Base-by-base conservation (phyloP, 2,113 vertebrate genomes). In the Nestor notabilis region DNA sequence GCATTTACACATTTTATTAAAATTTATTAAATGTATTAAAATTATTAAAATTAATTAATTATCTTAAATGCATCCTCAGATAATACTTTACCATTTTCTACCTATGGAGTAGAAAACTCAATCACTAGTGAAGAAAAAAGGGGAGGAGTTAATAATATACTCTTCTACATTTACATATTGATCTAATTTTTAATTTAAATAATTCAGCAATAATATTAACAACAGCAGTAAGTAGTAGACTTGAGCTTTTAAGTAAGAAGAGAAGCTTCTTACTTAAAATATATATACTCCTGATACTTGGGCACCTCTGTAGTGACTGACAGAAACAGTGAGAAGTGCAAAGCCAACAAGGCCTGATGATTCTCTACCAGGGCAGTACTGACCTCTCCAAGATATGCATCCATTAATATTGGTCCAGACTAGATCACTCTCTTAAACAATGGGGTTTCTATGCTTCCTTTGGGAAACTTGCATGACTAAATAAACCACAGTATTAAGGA, bases 31-130 rank as follows among this genome's bases (percentile, higher is more conserved):
- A n/a, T n/a, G n/a, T n/a, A n/a, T n/a, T n/a, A n/a, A n/a, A n/a
- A n/a, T n/a, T n/a, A n/a, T n/a, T n/a, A n/a, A n/a, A 96, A 95
- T n/a, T 55, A 65, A 89, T 84, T 92, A 90, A 43, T 76, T 95
- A 71, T 93, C 84, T 95, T 93, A 96, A 97, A 97, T 95, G 66
- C 50, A 90, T 83, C 72, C 87, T 93, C 95, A 92, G 80, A 19
- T 63, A 84, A 80, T 77, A 28, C 28, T 95, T 95, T 93, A 92
- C 89, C 33, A 43, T 90, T 74, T 88, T 95, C 7, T 94, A 96
- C 75, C 60, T 97, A 71, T 9, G 10, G 72, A 60, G 11, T 69
- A 83, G 71, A 95, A 94, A 96, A 96, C 23, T 97, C 89, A 95
- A 58, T 88, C 92, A 77, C 7, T 60, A 87, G 21, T 35, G 17